phyloP scores from a whole-genome alignment of 92 coral and sea anemone species.

The Zoanthus sociatus region DNA sequence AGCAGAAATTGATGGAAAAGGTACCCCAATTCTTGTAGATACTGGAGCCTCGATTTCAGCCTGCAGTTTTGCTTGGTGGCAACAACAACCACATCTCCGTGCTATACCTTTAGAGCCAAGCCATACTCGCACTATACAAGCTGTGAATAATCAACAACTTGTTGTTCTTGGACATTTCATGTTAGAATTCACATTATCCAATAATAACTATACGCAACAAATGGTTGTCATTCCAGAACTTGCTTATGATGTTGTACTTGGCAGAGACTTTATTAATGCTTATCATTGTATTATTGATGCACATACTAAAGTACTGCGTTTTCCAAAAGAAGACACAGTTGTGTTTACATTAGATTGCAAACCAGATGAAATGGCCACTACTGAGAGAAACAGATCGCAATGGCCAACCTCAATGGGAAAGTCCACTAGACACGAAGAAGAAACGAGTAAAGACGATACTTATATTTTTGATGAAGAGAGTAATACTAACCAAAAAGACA shows the following conservation, averaged over 20 bases:
- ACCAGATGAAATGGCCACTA: not conserved
- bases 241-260: not conserved
- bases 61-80: not conserved
- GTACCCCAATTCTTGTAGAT: not conserved
- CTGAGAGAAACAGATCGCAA: not conserved
- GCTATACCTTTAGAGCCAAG: not conserved
- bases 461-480: too few species aligned
- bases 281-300: not conserved
- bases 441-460: too few species aligned
- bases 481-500: too few species aligned
- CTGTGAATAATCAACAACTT: conserved; percentile 7
- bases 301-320: not conserved
- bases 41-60: not conserved
- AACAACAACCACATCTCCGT: not conserved
- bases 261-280: not conserved
- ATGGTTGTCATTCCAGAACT: not conserved
- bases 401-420: too few species aligned
- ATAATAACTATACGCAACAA: not conserved
- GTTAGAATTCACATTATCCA: not conserved
- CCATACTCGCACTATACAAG: not conserved
- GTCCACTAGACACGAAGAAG: too few species aligned
- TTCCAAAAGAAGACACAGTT: not conserved
- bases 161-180: not conserved
- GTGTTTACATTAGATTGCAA: not conserved
- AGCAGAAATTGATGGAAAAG: not conserved